Evolutionary conservation across 2,113 vertebrate species (phyloP), one percentile per base, ranked within the genome.

Genomic region (Pithys albifrons): DNA sequence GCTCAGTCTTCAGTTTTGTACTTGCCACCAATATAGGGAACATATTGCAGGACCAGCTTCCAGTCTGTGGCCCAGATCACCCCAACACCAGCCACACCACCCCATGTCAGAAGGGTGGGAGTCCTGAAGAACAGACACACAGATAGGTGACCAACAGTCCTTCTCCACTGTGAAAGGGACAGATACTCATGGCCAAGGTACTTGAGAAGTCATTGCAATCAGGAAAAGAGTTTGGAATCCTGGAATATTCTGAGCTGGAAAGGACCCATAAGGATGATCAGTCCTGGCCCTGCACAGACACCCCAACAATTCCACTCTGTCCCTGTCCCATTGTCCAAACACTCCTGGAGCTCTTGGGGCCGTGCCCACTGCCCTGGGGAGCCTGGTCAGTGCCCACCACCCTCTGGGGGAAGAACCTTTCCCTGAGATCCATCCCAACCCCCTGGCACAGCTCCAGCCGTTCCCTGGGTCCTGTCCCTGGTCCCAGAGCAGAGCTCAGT

Each of bases 21-120:
- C 91, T 99, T 99, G 92, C 99, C 98, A 0, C 95, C 97, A 49
- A 99, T 91, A 96, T 99, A 99, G 14, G 99, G 99, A 28, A 99
- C 99, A 35, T 99, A 99, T 78, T 99, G 98, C 83, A 99, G 97
- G 91, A 99, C 33, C 85, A 99, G 45, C 64, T 98, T 96, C 99
- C 99, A 99, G 92, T 99, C 99, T 12, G 99, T 99, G 85, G 97
- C 76, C 98, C 99, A 99, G 54, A 99, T 97, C 35, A 99, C 28
- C 37, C 98, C 98, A 33, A 99, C 93, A 0, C 98, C 91, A 15
- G 98, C 98, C 12, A 97, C 98, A 1, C 97, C 43, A 13, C 98
- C 98, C 99, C 99, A 99, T 1, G 97, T 94, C 22, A 97, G 7
- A 2, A 98, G 16, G 1, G 98, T 99, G 37, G 99, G 99, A 4